A percentile compares a stretch with the other conserved stretches of the same genome.
Evolutionary conservation across 2,797 vertebrate genomes (phyloP).

Genomic region (Florisuga fusca): DNA sequence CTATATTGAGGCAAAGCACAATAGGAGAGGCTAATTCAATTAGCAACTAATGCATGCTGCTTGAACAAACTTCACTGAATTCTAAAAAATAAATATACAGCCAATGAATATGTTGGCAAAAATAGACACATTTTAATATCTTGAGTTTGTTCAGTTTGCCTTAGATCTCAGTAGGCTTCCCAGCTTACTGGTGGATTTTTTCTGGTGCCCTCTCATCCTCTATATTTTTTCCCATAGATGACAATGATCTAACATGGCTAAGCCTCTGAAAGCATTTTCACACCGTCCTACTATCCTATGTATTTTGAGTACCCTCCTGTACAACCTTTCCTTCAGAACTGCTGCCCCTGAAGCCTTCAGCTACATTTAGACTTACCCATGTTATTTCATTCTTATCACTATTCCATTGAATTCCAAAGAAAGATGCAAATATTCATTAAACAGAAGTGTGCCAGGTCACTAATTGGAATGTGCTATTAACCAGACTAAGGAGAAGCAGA

Average conservation of each 20-base stretch:
- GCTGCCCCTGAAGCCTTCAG: not conserved
- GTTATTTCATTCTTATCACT: not conserved
- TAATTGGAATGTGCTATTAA: constrained; percentile 26
- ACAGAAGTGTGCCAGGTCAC: constrained; percentile 1
- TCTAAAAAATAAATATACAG: constrained; percentile 1
- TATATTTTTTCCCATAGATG: not conserved
- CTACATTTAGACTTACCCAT: not conserved
- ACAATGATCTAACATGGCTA: not conserved
- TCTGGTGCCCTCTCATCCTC: not conserved
- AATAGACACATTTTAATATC: not conserved
- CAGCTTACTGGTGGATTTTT: not conserved
- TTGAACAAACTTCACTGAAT: constrained; percentile 65
- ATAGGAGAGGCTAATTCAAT: constrained; percentile 72
- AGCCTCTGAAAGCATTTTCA: constrained; percentile 22
- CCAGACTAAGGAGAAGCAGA: not conserved
- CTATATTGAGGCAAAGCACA: constrained; percentile 72
- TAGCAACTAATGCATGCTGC: constrained; percentile 70
- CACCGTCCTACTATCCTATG: not conserved
- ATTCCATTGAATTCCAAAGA: not conserved
- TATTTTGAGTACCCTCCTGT: not conserved
- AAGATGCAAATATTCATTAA: not conserved
- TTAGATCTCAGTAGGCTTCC: constrained; percentile 4
- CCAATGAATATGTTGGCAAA: not conserved
- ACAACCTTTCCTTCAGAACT: not conserved
- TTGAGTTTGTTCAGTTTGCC: not conserved